phyloP scores from a whole-genome alignment of 2,888 invertebrate genomes.

The Cremastinae sp. region DNA sequence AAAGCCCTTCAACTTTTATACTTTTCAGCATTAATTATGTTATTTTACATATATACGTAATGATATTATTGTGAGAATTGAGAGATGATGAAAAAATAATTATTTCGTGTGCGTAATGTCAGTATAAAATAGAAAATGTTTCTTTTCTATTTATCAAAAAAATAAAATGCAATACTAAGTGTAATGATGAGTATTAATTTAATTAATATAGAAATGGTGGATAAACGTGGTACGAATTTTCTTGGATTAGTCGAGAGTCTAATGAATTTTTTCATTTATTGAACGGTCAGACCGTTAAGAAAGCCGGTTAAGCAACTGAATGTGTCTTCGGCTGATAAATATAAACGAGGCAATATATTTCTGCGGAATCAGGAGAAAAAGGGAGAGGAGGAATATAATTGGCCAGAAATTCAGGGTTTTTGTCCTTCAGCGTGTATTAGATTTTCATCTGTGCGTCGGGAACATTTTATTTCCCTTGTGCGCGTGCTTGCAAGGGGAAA shows the following conservation, averaged over 20 bases:
- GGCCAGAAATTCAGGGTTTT: conserved; percentile 14
- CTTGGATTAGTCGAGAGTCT: conserved; percentile 23
- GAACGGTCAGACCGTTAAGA: conserved; percentile 14
- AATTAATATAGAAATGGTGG: no score
- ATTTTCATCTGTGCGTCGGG: conserved; percentile 19
- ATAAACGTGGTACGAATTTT: background rate
- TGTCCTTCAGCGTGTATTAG: conserved; percentile 12
- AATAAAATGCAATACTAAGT: no score
- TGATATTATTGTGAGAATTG: no score
- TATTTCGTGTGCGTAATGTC: no score
- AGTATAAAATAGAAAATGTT: no score
- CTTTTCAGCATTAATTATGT: no score
- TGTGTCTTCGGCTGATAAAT: conserved; percentile 51
- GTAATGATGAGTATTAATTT: no score
- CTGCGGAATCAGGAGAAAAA: background rate
- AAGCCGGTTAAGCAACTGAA: conserved; percentile 30
- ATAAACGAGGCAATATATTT: conserved; percentile 58
- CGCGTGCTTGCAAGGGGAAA: no score
- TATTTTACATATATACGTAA: no score
- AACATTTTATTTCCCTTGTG: conserved; percentile 2
- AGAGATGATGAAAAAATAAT: no score
- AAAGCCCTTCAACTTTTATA: no score
- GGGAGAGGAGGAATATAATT: conserved; percentile 21
- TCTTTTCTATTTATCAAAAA: no score
- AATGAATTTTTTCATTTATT: conserved; percentile 13